These are phyloP conservation scores for Rosalia funebris DNA, from an alignment of 2,888 invertebrate genomes.

Conservation along the genomic window DNA sequence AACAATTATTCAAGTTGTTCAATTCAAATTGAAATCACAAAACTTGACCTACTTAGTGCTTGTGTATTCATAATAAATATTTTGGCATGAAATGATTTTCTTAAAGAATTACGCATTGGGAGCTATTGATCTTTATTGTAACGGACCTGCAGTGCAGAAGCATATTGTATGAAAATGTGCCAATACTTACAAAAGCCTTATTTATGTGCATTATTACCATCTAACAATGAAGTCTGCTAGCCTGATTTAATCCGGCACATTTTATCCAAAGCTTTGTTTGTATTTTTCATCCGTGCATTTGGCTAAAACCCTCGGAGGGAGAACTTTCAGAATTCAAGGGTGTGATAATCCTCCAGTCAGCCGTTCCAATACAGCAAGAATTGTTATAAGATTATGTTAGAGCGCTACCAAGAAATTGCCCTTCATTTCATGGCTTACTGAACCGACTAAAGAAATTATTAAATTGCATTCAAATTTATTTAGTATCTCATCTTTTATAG, in stretches of 20 bases:
- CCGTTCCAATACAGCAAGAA: constrained; percentile 19
- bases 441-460: constrained; percentile 30
- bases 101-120: background rate
- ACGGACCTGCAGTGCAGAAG: background rate
- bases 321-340: constrained; percentile 14
- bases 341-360: constrained; percentile 24
- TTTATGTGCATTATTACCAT: constrained; percentile 5
- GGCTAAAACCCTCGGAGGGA: background rate
- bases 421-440: constrained; percentile 31
- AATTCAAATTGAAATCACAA: no score
- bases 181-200: no score
- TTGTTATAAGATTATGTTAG: constrained; percentile 24
- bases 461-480: constrained; percentile 33
- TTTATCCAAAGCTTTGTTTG: constrained; percentile 16
- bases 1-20: no score
- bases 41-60: no score
- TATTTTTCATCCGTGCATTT: constrained; percentile 15
- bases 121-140: background rate
- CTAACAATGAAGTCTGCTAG: background rate
- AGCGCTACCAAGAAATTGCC: constrained; percentile 31
- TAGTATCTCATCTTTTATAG: constrained; percentile 31
- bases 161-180: background rate
- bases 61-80: no score
- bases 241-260: constrained; percentile 11
- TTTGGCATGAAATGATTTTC: no score